Evolutionary conservation across 2,113 vertebrate species (phyloP), one percentile per base, ranked within the genome.

Genomic region (Antigone vipio): DNA sequence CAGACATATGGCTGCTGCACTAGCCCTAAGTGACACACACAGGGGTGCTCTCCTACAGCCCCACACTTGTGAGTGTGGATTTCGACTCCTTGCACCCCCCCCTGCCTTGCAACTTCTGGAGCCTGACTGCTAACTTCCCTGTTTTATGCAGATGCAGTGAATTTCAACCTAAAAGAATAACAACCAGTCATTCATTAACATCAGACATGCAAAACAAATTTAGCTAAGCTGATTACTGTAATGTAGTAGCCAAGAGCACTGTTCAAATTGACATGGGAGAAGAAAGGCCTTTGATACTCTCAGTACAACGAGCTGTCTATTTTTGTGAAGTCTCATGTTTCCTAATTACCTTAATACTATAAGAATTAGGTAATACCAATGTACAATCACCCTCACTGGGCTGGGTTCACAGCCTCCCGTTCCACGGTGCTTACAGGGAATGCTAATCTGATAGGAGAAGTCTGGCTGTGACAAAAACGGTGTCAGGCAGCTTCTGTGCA

Each of bases 181-280:
- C 69, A 94, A 62, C 10, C 50, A 86, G 69, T 35, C 92, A 84
- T 86, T 96, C 93, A 95, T 97, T 97, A 95, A 80, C 87, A 93
- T 94, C 24, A 88, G 89, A 97, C 94, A 93, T 44, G 81, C 91
- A 95, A 97, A 97, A 97, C 90, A 97, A 96, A 95, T 96, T 96
- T 96, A 95, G 64, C 91, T 96, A 96, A 98, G 92, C 97, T 93
- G 95, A 97, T 97, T 97, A 97, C 75, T 74, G 67, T 73, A 93
- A 97, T 72, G 81, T 79, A 87, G 85, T 94, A 97, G 96, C 96
- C 95, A 79, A 95, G 75, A 97, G 92, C 94, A 74, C 88, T 88
- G 63, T 72, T 96, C 87, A 94, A 95, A 97, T 93, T 94, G 92
- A 97, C 93, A 95, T 38, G 81, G 78, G 92, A 97, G 81, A 86